These are phyloP conservation scores for Standfussiana lucernea DNA, from an alignment of 2,888 invertebrate genomes.

Conservation along the genomic window DNA sequence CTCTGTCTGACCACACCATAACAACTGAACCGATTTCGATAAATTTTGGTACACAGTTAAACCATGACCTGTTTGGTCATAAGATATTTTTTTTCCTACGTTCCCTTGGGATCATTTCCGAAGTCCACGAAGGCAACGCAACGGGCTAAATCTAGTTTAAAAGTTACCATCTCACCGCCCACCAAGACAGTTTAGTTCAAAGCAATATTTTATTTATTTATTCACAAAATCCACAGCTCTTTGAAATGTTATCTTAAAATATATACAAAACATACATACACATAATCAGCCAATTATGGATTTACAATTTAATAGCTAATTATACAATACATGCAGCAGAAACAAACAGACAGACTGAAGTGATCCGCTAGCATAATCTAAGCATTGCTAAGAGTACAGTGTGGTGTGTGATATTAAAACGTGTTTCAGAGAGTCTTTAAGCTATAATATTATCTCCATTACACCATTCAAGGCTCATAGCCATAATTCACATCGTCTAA, in stretches of 20 bases:
- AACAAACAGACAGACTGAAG: no score
- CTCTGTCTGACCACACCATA: no score
- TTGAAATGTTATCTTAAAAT: no score
- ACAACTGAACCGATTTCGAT: background rate
- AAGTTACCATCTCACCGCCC: background rate
- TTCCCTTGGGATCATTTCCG: background rate
- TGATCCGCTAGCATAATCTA: no score
- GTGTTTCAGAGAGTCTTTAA: background rate
- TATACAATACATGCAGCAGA: no score
- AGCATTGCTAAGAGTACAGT: no score
- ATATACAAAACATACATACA: no score
- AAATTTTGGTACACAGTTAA: background rate
- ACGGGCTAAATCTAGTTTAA: background rate
- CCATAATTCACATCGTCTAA: slow-evolving; percentile 41
- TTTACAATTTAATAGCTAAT: no score
- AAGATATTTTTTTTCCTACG: background rate
- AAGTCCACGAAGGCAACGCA: background rate
- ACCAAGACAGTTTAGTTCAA: background rate
- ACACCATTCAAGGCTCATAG: slow-evolving; percentile 31
- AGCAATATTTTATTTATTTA: no score
- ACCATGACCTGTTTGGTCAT: background rate
- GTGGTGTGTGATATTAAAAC: slow-evolving; percentile 5
- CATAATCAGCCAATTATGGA: no score
- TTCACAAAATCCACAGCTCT: no score
- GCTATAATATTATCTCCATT: slow-evolving; percentile 13